Evolutionary conservation across 1,140 invertebrate genomes (phyloP), one percentile per base, ranked within the genome.

Genomic region (Limonius californicus): DNA sequence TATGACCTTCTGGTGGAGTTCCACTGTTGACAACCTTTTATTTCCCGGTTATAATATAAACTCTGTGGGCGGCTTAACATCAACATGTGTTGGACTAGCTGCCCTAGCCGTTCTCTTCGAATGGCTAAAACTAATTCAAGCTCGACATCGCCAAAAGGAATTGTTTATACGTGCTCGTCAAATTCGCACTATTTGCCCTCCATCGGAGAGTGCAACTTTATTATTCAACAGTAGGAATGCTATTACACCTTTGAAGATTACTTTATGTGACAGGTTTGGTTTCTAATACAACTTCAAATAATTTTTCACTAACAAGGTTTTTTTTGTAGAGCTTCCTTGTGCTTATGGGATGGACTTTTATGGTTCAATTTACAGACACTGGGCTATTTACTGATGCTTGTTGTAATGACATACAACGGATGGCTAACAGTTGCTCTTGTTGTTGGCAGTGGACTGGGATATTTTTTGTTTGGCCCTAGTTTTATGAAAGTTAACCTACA

Each of bases 381-480:
- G 50, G 88, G 88, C 61, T 95, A 95, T 76, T 78, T 91, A 43
- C 81, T 95, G n/a, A 96, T 96, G 93, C 77, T 95, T 68, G 83
- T 87, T 39, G 88, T 94, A 60, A 96, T 96, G 93, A 84, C 89
- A 0, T 96, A 89, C 78, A 95, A 95, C 77, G 86, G 85, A 35
- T 94, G 91, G 79, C 77, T 95, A 15, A 84, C 86, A 59, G 73
- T 92, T 12, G 84, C 89, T 0, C 80, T 93, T 14, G 79, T 89
- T 0, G 73, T 92, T 27, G 93, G 93, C 2, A 87, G 89, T 69
- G 87, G 85, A 54, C 59, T 89, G 0, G 92, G 92, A 66, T 87
- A 91, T 73, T 89, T 78, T 68, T 61, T 77, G n/a, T 78, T 78
- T 67, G 76, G 76, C 32, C 72, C 74, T 14, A 71, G 63, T 57